These are phyloP conservation scores for Phalacrocorax aristotelis DNA, from an alignment of 2,113 vertebrate species.

Conservation along the genomic window DNA sequence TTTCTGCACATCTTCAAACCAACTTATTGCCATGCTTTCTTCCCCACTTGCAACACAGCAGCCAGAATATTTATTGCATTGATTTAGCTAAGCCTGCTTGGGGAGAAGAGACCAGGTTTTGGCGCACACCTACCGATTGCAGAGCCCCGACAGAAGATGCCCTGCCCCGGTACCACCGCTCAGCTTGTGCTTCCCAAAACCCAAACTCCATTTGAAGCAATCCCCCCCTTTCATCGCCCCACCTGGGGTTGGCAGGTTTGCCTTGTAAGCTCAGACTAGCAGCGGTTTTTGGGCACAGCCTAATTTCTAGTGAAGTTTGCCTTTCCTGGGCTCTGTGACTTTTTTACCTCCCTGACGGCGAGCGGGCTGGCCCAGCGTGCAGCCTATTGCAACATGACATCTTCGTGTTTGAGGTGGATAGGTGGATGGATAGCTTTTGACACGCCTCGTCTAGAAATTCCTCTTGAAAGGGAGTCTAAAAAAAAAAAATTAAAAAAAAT, in stretches of 20 bases:
- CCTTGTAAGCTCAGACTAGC: not conserved
- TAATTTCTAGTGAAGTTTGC: not conserved
- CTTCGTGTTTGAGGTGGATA: not conserved
- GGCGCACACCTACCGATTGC: accelerated
- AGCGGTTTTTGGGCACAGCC: not conserved
- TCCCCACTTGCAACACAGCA: not conserved
- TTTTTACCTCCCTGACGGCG: not conserved
- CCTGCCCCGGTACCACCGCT: not conserved
- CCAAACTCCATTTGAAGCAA: not conserved
- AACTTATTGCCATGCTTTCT: accelerated
- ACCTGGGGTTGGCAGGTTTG: not conserved
- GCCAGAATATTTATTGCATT: not conserved
- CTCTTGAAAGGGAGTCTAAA: not conserved
- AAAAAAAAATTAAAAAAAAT: not conserved
- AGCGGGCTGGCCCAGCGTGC: not conserved
- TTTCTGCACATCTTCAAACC: not conserved
- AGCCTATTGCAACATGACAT: not conserved
- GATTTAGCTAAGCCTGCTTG: not conserved
- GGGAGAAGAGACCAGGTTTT: not conserved
- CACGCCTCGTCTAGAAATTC: not conserved
- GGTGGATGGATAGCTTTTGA: not conserved
- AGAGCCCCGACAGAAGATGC: not conserved
- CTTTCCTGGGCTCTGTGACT: not conserved
- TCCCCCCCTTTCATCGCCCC: not conserved
- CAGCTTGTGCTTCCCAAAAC: not conserved